Evolutionary conservation across 2,888 invertebrate genomes (phyloP).

Genomic region (Amiota communis): DNA sequence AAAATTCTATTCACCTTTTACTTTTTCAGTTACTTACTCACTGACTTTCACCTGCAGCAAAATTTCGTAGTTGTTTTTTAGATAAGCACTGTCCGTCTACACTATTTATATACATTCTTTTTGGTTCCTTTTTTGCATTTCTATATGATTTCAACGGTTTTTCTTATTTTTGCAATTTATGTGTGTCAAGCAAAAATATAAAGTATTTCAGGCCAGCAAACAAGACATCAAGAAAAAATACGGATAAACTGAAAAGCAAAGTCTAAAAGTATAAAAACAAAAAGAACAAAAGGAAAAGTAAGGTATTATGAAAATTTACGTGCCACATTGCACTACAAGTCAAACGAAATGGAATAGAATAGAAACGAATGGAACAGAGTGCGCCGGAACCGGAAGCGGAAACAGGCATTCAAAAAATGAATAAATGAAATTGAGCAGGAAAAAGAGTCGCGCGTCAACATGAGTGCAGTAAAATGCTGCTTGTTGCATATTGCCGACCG

Average conservation of each 20-base stretch:
- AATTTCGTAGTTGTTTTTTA: not conserved
- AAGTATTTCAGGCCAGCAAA: not conserved
- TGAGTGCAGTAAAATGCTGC: conserved; percentile 4
- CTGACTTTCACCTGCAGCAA: conserved; percentile 2
- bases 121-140: too few species aligned
- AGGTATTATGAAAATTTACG: conserved; percentile 59
- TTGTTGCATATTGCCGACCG: not conserved
- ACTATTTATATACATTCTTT: too few species aligned
- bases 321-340: conserved; percentile 53
- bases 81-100: not conserved
- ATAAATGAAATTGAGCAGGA: conserved; percentile 9
- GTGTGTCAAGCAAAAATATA: not conserved
- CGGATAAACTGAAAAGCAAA: not conserved
- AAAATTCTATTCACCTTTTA: not conserved
- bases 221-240: not conserved
- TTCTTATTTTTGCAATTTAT: too few species aligned
- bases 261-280: not conserved
- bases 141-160: too few species aligned
- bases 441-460: not conserved
- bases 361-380: too few species aligned
- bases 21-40: too few species aligned
- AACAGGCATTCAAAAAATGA: conserved; percentile 58
- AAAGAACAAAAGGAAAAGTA: not conserved
- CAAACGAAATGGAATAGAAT: conserved; percentile 56
- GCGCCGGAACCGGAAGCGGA: conserved; percentile 52